Evolutionary conservation across 2,888 invertebrate species (phyloP), one percentile per base, ranked within the genome.

Genomic region (Neria commutata): DNA sequence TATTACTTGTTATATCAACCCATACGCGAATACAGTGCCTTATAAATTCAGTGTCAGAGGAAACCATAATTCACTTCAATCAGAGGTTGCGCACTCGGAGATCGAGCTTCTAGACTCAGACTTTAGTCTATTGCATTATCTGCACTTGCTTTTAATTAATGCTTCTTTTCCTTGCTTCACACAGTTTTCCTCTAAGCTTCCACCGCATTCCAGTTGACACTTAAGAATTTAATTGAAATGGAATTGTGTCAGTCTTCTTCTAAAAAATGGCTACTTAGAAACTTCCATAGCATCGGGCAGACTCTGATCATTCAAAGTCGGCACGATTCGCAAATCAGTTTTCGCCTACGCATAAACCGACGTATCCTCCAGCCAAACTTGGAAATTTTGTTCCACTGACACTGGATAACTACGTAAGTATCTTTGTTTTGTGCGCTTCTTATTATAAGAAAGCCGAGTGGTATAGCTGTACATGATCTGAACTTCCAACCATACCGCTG

Each of bases 61-160:
- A 76, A 76, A 68, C 68, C 71, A 71, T 77, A 73, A 74, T 76
- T 76, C 72, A 72, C 70, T 51, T 61, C 73, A 73, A 67, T 69
- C 67, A 71, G 64, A 56, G 42, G 26, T 21, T 19, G 48, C 29
- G 34, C 25, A 23, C 23, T 3, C 21, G 19, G 21, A 14, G 33
- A n/a, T n/a, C n/a, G n/a, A n/a, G n/a, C n/a, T n/a, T n/a, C n/a
- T n/a, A n/a, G n/a, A n/a, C n/a, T n/a, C n/a, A n/a, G n/a, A n/a
- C n/a, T n/a, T n/a, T n/a, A n/a, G n/a, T n/a, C n/a, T 8, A 29
- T 29, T 29, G 37, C 4, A 37, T 4, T 14, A 14, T n/a, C 4
- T 10, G n/a, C 37, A 37, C n/a, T 37, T 37, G 37, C 10, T 29
- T 8, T 29, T 8, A 5, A 5, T 29, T 29, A 5, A 29, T 29